These are phyloP conservation scores for Anagyrus pseudococci DNA, from an alignment of 2,888 invertebrate genomes.

Conservation along the genomic window DNA sequence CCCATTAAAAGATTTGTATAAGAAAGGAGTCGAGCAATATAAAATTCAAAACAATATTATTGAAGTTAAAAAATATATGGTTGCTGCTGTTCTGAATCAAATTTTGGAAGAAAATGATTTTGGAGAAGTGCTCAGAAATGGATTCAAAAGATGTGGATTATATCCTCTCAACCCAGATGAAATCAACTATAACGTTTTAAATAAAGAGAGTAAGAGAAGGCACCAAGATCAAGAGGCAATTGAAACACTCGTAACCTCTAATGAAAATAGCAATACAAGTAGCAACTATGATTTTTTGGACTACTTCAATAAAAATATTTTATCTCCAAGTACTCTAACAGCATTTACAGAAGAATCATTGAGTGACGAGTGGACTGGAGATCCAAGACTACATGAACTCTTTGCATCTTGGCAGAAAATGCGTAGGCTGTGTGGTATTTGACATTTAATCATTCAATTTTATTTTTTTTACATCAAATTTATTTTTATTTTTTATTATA, in stretches of 20 bases:
- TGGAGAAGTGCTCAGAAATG: background rate
- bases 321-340: background rate
- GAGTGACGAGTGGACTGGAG: background rate
- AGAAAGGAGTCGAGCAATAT: constrained; percentile 19
- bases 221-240: no score
- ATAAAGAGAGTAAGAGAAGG: background rate
- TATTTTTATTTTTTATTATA: background rate
- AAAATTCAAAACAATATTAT: background rate
- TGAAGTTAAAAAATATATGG: constrained; percentile 2
- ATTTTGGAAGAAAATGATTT: background rate
- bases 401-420: background rate
- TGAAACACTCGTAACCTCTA: no score
- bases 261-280: background rate
- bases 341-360: background rate
- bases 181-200: constrained; percentile 13
- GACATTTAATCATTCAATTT: background rate
- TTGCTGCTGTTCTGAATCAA: background rate
- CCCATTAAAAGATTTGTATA: constrained; percentile 25
- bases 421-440: background rate
- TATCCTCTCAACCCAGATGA: background rate
- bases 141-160: constrained; percentile 5
- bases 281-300: background rate
- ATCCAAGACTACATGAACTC: background rate
- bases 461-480: background rate
- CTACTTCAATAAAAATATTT: background rate